These are phyloP conservation scores for Rhabdomys pumilio DNA, from an alignment of 2,797 vertebrate genomes.

Conservation along the genomic window DNA sequence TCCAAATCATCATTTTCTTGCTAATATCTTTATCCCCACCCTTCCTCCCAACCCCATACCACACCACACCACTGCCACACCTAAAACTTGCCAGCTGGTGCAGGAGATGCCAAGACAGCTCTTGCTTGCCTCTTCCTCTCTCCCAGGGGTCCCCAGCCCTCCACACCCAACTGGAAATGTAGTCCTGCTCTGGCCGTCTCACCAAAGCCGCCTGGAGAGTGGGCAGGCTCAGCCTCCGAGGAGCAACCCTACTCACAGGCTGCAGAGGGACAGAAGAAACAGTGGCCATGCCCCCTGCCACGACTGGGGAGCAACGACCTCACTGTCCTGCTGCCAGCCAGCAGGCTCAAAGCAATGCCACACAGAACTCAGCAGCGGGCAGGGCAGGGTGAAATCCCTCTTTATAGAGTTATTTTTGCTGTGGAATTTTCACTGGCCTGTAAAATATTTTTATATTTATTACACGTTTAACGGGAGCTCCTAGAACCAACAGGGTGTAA, in stretches of 20 bases:
- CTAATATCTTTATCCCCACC: neutral
- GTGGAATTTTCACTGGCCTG: conserved; percentile 91
- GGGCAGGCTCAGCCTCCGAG: neutral
- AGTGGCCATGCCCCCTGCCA: neutral
- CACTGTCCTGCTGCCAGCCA: conserved; percentile 83
- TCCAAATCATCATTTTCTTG: neutral
- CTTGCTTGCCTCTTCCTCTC: neutral
- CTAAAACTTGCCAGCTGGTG: neutral
- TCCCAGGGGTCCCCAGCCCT: neutral
- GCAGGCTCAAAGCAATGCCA: conserved; percentile 86
- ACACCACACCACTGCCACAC: neutral
- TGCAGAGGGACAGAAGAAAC: conserved; percentile 71
- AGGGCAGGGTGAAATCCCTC: conserved; percentile 86
- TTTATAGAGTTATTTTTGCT: conserved; percentile 91
- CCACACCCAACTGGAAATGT: neutral
- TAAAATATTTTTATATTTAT: conserved; percentile 94
- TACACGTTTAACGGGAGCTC: conserved; percentile 92
- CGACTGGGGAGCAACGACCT: conserved; percentile 65
- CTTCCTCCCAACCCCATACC: too few relatives aligned
- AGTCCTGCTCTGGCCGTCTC: neutral
- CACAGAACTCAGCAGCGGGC: conserved; percentile 87
- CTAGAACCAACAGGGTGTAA: conserved; percentile 92
- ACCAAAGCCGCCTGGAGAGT: neutral
- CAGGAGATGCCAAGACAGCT: neutral
- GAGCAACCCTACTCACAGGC: neutral